Evolutionary conservation across 2,113 vertebrate genomes (phyloP), one percentile per base, ranked within the genome.

Genomic region (Amblyopsis rosae): DNA sequence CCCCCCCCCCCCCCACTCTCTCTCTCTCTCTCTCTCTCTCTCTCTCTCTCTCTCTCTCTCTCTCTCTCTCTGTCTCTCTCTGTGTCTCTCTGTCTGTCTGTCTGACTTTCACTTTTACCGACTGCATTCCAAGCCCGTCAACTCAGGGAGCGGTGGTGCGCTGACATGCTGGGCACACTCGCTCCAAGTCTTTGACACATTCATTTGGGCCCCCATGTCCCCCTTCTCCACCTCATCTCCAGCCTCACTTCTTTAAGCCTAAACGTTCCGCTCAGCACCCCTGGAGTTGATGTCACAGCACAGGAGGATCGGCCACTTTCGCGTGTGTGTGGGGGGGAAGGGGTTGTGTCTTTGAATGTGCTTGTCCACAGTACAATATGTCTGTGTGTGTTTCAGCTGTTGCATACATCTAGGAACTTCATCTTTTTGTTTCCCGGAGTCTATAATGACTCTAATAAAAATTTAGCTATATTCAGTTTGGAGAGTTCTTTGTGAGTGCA

Each of bases 161-260:
- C 12, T 32, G 67, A 77, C 83, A 72, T 84, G 54, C 49, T 49
- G 8, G 35, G 67, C 58, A 70, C 72, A 62, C 49, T 32, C 32
- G 1, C 15, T 32, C 10, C 76, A 72, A 62, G 47, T 55, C 58
- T 77, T 26, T 86, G 80, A 81, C 80, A 83, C 85, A 57, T 82
- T 80, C 41, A 82, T 88, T 86, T 75, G 76, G 66, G 49, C 49
- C 72, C 59, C 61, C 57, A 59, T 74, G 56, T 9, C 32, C 63
- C 68, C 58, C 17, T 26, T 61, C 59, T 62, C 17, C 69, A 53
- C 80, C 72, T 80, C 50, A 55, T 17, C 15, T 4, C 56, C 54
- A 57, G 16, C 12, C 17, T 69, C 75, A 69, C 82, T 83, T 83
- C 70, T 86, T 32, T 0, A 2, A 48, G 62, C 69, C 61, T 62